These are phyloP conservation scores for Malaclemys terrapin DNA, from an alignment of 2,113 vertebrate species.

Conservation along the genomic window DNA sequence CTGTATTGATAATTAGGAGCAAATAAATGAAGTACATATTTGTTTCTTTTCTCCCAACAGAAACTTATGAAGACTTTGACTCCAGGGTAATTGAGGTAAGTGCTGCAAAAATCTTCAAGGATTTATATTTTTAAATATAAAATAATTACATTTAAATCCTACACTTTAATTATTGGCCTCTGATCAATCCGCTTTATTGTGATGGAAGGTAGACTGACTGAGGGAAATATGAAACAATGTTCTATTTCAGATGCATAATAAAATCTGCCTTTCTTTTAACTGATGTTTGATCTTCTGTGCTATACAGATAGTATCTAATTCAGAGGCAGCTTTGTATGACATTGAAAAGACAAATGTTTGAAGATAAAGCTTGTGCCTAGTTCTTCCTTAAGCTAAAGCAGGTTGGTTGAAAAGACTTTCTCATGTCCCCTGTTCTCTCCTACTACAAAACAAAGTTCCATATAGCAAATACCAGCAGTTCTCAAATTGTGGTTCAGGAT, in stretches of 20 bases:
- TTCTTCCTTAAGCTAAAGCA: background rate
- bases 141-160: background rate
- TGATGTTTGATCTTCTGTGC: background rate
- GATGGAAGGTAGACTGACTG: background rate
- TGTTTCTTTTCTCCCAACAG: slow-evolving; percentile 77
- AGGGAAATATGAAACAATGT: background rate
- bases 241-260: background rate
- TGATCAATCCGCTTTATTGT: background rate
- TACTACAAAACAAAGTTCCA: background rate
- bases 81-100: slow-evolving; percentile 94
- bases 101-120: background rate
- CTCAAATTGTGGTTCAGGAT: too few relatives aligned
- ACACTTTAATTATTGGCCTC: background rate
- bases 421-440: background rate
- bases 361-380: background rate
- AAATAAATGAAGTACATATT: background rate
- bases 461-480: background rate
- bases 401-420: background rate
- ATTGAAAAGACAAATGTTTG: background rate
- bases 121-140: background rate
- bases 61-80: slow-evolving; percentile 93
- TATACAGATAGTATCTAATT: background rate
- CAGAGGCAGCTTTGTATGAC: background rate
- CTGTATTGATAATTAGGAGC: background rate
- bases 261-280: background rate